phyloP scores from a whole-genome alignment of 2,113 vertebrate genomes.

The Neopipo cinnamomea region DNA sequence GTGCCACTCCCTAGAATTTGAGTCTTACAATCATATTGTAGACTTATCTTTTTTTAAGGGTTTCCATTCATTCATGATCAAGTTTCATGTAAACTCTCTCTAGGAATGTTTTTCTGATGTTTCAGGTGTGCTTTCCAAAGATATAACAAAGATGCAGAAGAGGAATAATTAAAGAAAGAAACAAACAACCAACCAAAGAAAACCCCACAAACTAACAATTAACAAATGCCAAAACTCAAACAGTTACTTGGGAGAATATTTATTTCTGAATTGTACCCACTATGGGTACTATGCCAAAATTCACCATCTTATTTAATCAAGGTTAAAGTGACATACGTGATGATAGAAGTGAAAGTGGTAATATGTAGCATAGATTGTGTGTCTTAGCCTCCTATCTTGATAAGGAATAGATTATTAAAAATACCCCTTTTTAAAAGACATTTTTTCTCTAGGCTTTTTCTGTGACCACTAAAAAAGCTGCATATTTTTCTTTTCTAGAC shows the following conservation, averaged over 20 bases:
- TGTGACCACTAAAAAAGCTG: not conserved
- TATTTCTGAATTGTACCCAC: not conserved
- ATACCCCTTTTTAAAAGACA: not conserved
- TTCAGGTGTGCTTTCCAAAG: not conserved
- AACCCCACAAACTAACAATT: fast-evolving
- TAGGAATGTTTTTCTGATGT: not conserved
- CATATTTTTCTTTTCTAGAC: not conserved
- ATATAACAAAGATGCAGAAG: not conserved
- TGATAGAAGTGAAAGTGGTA: not conserved
- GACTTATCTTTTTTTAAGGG: not conserved
- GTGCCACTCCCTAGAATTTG: not conserved
- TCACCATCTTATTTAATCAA: not conserved
- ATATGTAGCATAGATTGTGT: not conserved
- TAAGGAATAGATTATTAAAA: not conserved
- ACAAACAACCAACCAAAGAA: no score
- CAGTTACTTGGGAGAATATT: not conserved
- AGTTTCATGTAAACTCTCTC: not conserved
- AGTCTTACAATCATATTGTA: not conserved
- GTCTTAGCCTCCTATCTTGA: not conserved
- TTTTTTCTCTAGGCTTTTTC: not conserved
- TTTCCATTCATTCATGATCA: not conserved
- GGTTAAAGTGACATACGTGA: not conserved
- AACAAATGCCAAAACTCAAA: fast-evolving
- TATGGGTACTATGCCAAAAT: not conserved
- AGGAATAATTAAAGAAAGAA: not conserved